Base-by-base conservation (phyloP, 2,888 invertebrate species). In the Digitonthophagus gazella region DNA sequence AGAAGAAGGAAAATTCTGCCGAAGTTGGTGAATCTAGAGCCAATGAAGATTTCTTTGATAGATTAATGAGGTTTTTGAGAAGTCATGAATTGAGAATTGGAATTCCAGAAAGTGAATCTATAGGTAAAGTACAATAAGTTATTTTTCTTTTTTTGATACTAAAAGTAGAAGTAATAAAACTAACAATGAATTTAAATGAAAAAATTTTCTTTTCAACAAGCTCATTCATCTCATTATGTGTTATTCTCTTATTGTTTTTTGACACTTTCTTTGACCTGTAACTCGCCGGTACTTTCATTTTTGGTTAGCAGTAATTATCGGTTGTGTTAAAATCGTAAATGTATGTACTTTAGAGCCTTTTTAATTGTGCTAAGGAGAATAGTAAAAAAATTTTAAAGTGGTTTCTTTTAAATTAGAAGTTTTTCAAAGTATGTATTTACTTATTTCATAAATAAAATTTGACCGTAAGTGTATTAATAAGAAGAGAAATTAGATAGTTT, bases 71-170 rank as follows among this genome's bases (percentile, higher is more conserved):
- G 70, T 86, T 84, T 76, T 75, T 86, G 72, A 77, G 80, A 65
- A 83, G 82, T 54, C 85, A 86, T 72, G 84, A 85, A 74, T 74
- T 86, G 67, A 83, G 82, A 74, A 78, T 86, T 63, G 79, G 76
- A 70, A 70, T 84, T 65, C 83, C 85, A 15, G 79, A 81, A 64
- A 78, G 78, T 77, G 76, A 79, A 74, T 75, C 66, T 56, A 54
- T 69, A 54, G 70, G 72, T 72, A 71, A 72, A 66, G 58, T 55
- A 20, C 20, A 22, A 5, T 64, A 15, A 14, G 58, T 6, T 11
- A 14, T 11, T 5, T 58, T 58, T 58, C 58, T 14, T 15, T n/a
- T n/a, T n/a, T n/a, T n/a, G n/a, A n/a, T n/a, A n/a, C n/a, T n/a
- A n/a, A n/a, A n/a, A n/a, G n/a, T n/a, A n/a, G n/a, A n/a, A n/a